Evolutionary conservation across 2,888 invertebrate genomes (phyloP), one percentile per base, ranked within the genome.

Genomic region (Drosophila kuntzei): DNA sequence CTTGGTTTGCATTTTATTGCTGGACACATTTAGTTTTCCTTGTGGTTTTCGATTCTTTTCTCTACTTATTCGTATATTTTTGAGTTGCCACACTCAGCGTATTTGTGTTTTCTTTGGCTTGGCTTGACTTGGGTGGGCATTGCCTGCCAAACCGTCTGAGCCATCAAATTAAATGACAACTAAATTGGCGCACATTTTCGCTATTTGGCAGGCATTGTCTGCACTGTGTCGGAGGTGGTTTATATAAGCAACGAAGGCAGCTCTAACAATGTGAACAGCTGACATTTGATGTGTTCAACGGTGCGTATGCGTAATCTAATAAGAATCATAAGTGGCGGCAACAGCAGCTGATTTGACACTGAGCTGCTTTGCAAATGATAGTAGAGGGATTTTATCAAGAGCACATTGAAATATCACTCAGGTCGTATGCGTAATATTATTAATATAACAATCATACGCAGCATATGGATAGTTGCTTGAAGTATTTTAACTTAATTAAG

Each of bases 141-240:
- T 62, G 79, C 62, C 71, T 79, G 79, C 76, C 76, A 76, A 76
- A 76, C 70, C 66, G 79, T 74, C 64, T 57, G 62, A 62, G 75
- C 81, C 79, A 79, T 80, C 79, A 80, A 79, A 79, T 78, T 74
- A 81, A 79, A 80, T 67, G 82, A 72, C 79, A 82, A 72, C 82
- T 76, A 82, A 80, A 80, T 82, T 82, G 76, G 72, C 67, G 82
- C 63, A 76, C 72, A 82, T 72, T 82, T 80, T 64, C 69, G 79
- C 82, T 73, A 81, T 75, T 81, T 81, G 81, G 67, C 81, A 79
- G 76, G 66, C 81, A 67, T 80, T 80, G 79, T 77, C 63, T 58
- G 63, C 70, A 55, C 51, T 79, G 50, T 32, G 29, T 43, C n/a
- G 16, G 37, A 27, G 36, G 25, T 53, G 68, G 64, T 59, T 76